Percentiles rank a stretch among this genome's conserved stretches.
Evolutionary conservation across 2,888 invertebrate species (phyloP).

Genomic region (Orchestes rusci): DNA sequence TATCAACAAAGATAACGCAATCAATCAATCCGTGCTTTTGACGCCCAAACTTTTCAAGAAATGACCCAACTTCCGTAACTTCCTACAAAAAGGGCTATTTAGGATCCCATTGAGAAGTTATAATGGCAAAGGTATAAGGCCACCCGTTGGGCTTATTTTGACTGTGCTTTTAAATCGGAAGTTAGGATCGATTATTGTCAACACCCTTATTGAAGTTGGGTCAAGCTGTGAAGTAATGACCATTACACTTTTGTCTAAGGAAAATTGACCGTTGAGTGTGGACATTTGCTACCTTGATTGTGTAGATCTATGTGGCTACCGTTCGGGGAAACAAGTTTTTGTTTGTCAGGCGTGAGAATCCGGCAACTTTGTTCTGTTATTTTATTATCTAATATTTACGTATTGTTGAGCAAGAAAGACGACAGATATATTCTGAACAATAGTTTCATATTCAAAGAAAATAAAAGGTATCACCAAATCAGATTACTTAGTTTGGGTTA

Average conservation of each 20-base stretch:
- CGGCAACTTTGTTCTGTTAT: too few species aligned
- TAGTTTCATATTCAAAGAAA: background rate
- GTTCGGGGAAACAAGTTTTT: conserved; percentile 3
- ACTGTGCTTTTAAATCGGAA: conserved; percentile 33
- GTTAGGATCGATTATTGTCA: conserved; percentile 39
- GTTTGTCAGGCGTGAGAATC: conserved; percentile 1
- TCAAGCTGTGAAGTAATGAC: conserved; percentile 39
- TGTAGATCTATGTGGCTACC: conserved; percentile 16
- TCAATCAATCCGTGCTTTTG: too few species aligned
- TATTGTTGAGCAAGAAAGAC: too few species aligned
- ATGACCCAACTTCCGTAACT: too few species aligned
- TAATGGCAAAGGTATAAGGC: conserved; percentile 16
- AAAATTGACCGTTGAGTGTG: conserved; percentile 20
- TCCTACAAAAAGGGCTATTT: conserved; percentile 18
- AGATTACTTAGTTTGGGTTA: too few species aligned
- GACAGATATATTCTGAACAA: background rate
- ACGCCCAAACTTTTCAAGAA: too few species aligned
- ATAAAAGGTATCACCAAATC: background rate
- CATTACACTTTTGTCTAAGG: conserved; percentile 19
- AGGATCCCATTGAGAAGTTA: conserved; percentile 21
- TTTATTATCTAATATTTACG: background rate
- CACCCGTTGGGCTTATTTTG: conserved; percentile 32
- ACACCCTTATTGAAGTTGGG: conserved; percentile 33
- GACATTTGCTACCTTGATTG: conserved; percentile 11
- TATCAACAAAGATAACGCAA: too few species aligned